A percentile compares a stretch with the other conserved stretches of the same genome.
phyloP scores from a whole-genome alignment of 2,888 invertebrate genomes.

The Andrena dorsata region DNA sequence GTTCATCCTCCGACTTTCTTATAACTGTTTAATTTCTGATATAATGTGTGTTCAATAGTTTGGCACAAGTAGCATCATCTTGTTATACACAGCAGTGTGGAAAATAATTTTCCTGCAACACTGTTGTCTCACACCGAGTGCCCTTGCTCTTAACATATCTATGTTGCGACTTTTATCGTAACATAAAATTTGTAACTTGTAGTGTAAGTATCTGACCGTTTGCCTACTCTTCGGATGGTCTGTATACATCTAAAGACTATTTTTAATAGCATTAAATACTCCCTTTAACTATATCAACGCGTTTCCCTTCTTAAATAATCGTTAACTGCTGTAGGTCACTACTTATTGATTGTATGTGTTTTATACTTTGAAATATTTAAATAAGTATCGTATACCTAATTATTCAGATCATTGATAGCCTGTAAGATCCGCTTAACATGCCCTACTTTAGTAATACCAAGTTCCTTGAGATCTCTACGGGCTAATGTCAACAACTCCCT shows the following conservation, averaged over 20 bases:
- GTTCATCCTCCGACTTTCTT: not conserved
- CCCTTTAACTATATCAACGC: not conserved
- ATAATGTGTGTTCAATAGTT: slow-evolving; percentile 35
- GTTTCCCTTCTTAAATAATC: slow-evolving; percentile 15
- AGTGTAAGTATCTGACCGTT: slow-evolving; percentile 1
- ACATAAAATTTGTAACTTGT: slow-evolving; percentile 17
- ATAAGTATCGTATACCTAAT: slow-evolving; percentile 48
- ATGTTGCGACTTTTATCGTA: slow-evolving; percentile 5
- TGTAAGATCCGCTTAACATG: slow-evolving; percentile 98
- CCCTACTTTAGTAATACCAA: slow-evolving; percentile 97
- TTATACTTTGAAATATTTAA: slow-evolving; percentile 37
- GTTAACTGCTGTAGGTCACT: slow-evolving; percentile 28
- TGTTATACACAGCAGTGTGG: slow-evolving; percentile 23
- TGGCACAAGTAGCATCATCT: slow-evolving; percentile 47
- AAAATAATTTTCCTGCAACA: slow-evolving; percentile 32
- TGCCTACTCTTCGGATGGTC: slow-evolving; percentile 16
- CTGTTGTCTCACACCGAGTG: slow-evolving; percentile 16
- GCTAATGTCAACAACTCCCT: slow-evolving; percentile 94
- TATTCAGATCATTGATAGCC: slow-evolving; percentile 93
- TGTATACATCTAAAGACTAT: not conserved
- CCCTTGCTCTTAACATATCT: slow-evolving; percentile 14
- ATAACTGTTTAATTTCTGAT: slow-evolving; percentile 20
- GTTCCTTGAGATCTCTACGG: slow-evolving; percentile 94
- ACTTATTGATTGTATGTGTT: slow-evolving; percentile 44
- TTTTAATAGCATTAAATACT: slow-evolving; percentile 10